phyloP scores from a whole-genome alignment of 2,113 vertebrate genomes.

The Salvator merianae region DNA sequence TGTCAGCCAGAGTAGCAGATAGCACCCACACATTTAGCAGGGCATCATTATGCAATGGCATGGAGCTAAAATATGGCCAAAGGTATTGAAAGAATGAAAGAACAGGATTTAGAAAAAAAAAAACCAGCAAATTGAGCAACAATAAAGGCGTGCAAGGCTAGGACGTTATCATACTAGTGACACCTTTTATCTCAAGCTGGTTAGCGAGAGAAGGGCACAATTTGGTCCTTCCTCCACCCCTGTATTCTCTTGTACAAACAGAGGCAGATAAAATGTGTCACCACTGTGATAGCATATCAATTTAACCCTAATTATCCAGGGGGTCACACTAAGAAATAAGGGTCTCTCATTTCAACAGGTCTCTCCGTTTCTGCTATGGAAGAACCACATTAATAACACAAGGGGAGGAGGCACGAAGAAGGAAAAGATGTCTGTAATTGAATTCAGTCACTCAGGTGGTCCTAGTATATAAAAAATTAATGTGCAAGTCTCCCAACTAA shows the following conservation, averaged over 20 bases:
- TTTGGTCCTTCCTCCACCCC: constrained; percentile 82
- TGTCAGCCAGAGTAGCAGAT: constrained; percentile 83
- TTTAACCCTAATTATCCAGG: constrained; percentile 85
- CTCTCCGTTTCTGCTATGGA: constrained; percentile 66
- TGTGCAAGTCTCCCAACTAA: constrained; percentile 72
- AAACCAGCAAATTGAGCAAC: constrained; percentile 78
- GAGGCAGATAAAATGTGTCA: constrained; percentile 82
- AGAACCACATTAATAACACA: constrained; percentile 59
- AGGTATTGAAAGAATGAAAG: constrained; percentile 75
- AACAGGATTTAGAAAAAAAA: constrained; percentile 67
- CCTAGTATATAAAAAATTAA: constrained; percentile 79
- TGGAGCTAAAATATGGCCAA: constrained; percentile 82
- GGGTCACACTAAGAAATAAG: constrained; percentile 82
- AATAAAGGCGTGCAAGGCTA: constrained; percentile 74
- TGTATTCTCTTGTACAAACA: constrained; percentile 84
- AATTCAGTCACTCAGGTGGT: constrained; percentile 78
- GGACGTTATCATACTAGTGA: constrained; percentile 79
- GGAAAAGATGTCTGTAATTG: constrained; percentile 72
- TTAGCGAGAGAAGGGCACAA: constrained; percentile 73
- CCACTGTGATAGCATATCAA: constrained; percentile 76
- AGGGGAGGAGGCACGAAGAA: constrained; percentile 22
- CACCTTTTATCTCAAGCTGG: constrained; percentile 82
- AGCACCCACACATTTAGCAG: constrained; percentile 78
- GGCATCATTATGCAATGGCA: constrained; percentile 83
- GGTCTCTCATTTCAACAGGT: constrained; percentile 84